phyloP scores from a whole-genome alignment of 2,888 invertebrate genomes.

The Parelbella ahira region DNA sequence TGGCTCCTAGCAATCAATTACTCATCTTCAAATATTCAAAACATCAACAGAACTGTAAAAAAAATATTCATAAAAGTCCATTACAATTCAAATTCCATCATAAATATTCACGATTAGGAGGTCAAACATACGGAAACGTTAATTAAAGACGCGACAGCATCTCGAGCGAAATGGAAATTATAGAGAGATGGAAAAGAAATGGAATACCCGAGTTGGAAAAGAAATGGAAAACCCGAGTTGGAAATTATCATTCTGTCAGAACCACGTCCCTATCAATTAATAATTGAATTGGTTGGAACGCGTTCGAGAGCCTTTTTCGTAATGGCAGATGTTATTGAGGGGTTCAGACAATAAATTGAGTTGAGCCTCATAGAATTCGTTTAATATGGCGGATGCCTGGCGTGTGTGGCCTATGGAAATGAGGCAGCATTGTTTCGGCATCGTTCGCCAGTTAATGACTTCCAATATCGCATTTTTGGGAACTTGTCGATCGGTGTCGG shows the following conservation, averaged over 20 bases:
- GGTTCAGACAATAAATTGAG: conserved; percentile 22
- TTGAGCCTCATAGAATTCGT: conserved; percentile 22
- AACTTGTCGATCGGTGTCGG: too few relatives aligned
- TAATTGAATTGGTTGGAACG: conserved; percentile 41
- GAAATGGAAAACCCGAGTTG: conserved; percentile 22
- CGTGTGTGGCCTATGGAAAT: conserved; percentile 19
- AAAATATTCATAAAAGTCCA: conserved; percentile 28
- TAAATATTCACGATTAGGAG: conserved; percentile 35
- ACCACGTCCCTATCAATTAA: conserved; percentile 45
- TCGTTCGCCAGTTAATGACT: conserved; percentile 14
- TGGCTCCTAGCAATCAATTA: conserved; percentile 2
- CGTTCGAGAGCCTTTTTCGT: conserved; percentile 54
- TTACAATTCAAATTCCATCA: conserved; percentile 37
- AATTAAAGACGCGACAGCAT: conserved; percentile 27
- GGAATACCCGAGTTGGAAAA: conserved; percentile 20
- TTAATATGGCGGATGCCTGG: conserved; percentile 17
- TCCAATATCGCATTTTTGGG: conserved; percentile 22
- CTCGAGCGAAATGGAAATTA: conserved; percentile 29
- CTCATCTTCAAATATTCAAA: conserved; percentile 7
- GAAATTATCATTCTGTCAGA: conserved; percentile 26
- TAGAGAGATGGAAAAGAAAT: conserved; percentile 21
- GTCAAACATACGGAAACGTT: conserved; percentile 23
- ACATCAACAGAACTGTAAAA: not conserved
- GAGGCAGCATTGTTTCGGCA: conserved; percentile 16
- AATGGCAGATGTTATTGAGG: conserved; percentile 38